Conservation (phyloP, 2,797 vertebrate species). For the Basileuterus tristriatus region DNA sequence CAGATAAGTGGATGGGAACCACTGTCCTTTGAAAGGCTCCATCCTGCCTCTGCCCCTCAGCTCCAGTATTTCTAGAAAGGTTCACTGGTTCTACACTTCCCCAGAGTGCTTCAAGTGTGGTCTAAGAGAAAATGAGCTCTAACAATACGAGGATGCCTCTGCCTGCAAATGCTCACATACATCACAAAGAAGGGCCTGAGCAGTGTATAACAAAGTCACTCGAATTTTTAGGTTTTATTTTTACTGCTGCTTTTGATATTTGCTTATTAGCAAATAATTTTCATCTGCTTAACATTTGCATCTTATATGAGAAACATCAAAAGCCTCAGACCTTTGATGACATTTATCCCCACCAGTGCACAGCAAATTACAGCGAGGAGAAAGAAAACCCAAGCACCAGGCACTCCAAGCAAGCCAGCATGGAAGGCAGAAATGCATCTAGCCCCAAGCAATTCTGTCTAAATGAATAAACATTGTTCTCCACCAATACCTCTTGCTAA, state of each 20-base stretch:
- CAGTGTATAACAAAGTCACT: slow-evolving; percentile 5
- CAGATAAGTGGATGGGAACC: background rate
- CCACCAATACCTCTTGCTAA: slow-evolving; percentile 26
- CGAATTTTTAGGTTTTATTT: slow-evolving; percentile 36
- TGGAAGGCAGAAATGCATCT: slow-evolving; percentile 18
- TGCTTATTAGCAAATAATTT: slow-evolving; percentile 58
- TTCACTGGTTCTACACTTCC: background rate
- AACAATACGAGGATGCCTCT: background rate
- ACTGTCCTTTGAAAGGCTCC: background rate
- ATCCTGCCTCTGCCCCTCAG: background rate
- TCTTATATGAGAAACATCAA: slow-evolving; percentile 61
- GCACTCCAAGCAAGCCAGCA: slow-evolving; percentile 41
- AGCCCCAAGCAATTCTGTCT: slow-evolving; percentile 31
- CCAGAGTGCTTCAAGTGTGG: background rate
- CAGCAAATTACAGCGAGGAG: slow-evolving; percentile 7
- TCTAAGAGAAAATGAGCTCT: background rate
- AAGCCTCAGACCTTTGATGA: slow-evolving; percentile 51
- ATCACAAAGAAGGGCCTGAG: slow-evolving; percentile 20
- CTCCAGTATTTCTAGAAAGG: background rate
- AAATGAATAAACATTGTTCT: slow-evolving; percentile 56
- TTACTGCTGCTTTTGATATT: slow-evolving; percentile 54
- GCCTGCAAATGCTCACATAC: slow-evolving; percentile 20
- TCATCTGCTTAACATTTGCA: slow-evolving; percentile 58
- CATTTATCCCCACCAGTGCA: slow-evolving; percentile 37
- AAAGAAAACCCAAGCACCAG: slow-evolving; percentile 28